phyloP scores from a whole-genome alignment of 2,797 vertebrate genomes.

The Lacerta bilineata region DNA sequence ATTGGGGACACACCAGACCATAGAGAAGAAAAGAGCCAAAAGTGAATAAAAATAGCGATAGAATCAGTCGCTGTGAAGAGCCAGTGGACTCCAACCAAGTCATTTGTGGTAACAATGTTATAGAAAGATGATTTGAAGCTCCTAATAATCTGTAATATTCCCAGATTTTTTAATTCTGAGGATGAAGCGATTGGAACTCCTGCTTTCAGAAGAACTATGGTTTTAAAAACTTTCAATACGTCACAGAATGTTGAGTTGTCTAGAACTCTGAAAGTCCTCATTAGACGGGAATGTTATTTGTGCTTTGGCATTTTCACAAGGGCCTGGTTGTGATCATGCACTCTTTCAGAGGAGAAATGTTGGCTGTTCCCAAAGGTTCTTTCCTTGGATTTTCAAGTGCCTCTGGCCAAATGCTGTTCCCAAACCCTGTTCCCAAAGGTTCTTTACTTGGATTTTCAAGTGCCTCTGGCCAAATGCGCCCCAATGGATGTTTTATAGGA shows the following conservation, averaged over 20 bases:
- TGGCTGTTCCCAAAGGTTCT: too few species aligned
- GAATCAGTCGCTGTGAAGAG: background rate
- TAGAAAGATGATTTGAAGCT: background rate
- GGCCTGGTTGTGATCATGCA: background rate
- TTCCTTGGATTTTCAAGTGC: too few species aligned
- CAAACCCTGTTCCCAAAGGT: background rate
- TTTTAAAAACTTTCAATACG: constrained; percentile 8
- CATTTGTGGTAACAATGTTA: background rate
- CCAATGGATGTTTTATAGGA: background rate
- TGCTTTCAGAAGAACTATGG: background rate
- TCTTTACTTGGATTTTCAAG: background rate
- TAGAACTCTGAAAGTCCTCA: background rate
- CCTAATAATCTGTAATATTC: background rate
- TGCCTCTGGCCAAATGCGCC: background rate
- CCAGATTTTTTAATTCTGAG: background rate
- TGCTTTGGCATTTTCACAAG: background rate
- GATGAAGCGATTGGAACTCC: background rate
- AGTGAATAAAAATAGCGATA: background rate
- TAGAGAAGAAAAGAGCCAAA: background rate
- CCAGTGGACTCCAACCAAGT: background rate
- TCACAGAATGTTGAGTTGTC: background rate
- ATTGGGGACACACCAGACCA: background rate
- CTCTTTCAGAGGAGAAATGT: background rate
- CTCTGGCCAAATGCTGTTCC: too few species aligned
- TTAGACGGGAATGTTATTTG: background rate